Base-by-base conservation (phyloP, 2,888 invertebrate genomes). In the Oscheius myriophilus region DNA sequence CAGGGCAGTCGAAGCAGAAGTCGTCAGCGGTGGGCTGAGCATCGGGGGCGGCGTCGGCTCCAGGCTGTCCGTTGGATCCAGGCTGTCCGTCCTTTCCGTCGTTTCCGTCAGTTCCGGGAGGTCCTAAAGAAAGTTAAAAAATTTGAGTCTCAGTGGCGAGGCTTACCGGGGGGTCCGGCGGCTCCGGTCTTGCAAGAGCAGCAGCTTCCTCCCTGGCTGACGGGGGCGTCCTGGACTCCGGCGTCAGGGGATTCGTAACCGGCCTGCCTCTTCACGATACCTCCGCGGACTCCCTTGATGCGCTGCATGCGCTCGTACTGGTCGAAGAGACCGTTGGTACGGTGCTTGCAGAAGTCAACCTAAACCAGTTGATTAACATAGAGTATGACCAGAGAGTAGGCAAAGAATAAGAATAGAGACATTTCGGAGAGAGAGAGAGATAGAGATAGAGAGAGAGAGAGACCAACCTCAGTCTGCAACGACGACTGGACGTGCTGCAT, bases 401-500 rank as follows among this genome's bases (percentile, higher is more conserved):
- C n/a, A 14, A 12, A 43, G 12, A 14, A 12, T 33, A 9, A 6
- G 33, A 33, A 33, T 6, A 21, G 14, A 1, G n/a, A 23, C 16
- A n/a, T 33, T 18, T 23, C 49, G 49, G 41, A 49, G 33, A 16
- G 25, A 12, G 46, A 12, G 3, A 12, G 46, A 21, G n/a, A 49
- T 16, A 25, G 23, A 23, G 33, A 7, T 25, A 9, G 6, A 51
- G 18, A 33, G 21, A 21, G 18, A 41, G 16, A n/a, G n/a, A 42
- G 71, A 53, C 70, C 58, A 45, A 83, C 73, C 77, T 84, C 84
- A 45, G 79, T 81, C 70, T 82, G 82, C 46, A 86, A 78, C 51
- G 81, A 76, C 9, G 82, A 79, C 72, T 84, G 85, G 21, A 86
- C 83, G 72, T 80, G 79, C 67, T 84, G 84, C 74, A 85, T 81